Evolutionary conservation across 2,888 invertebrate species (phyloP), one percentile per base, ranked within the genome.

Genomic region (Rhagonycha fulva): DNA sequence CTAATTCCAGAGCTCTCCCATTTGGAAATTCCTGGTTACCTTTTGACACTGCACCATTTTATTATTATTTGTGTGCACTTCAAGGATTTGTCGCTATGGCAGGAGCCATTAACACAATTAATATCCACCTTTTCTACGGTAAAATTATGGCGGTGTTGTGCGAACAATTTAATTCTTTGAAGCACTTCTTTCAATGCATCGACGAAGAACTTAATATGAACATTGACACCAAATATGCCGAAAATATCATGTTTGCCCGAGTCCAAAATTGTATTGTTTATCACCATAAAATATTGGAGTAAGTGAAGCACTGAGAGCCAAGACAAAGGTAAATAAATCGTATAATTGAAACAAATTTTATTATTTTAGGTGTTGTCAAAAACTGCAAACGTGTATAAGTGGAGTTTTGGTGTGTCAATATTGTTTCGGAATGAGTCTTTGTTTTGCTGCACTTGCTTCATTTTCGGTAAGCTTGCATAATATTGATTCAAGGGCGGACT

Each of bases 21-120:
- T 78, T 78, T 67, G 76, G 74, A 19, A 72, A 72, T 32, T 71
- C 78, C 11, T 76, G 78, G 76, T 76, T 60, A 67, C 78, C 78
- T n/a, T 73, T 76, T 14, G 76, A 78, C 12, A 5, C 26, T 0
- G 28, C 26, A 14, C 63, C 61, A n/a, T 76, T 74, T 63, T 78
- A 78, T 23, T 69, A 63, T 62, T 76, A 71, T 14, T 62, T 76
- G 4, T 78, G 68, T 62, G 11, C 14, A 14, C 14, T 73, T 26
- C 76, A 78, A 12, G 9, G 24, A n/a, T 71, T 60, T 11, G 72
- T 72, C 3, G 76, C 67, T 1, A 66, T 62, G 12, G 62, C 63
- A 11, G 78, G 70, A 19, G 60, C 69, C 7, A 69, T 74, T 14
- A 74, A 78, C 63, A 74, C 68, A 3, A 75, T 76, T 19, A 76